Evolutionary conservation across 2,888 invertebrate species (phyloP), one percentile per base, ranked within the genome.

Genomic region (Xestia sexstrigata): DNA sequence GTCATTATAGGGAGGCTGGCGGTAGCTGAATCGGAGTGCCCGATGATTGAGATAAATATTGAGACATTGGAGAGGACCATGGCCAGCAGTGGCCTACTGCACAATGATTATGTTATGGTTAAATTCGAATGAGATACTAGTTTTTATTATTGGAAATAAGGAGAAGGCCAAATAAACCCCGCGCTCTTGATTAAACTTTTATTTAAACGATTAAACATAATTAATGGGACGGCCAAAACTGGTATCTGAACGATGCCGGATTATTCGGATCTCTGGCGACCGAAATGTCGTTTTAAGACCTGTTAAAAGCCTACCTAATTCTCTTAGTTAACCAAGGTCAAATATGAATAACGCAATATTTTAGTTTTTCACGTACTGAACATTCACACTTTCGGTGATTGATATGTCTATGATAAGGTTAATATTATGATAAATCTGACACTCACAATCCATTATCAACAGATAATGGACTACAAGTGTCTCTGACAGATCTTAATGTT

Each of bases 321-420:
- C 20, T 26, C 17, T 45, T 39, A 26, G 17, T 17, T 52, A 26
- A 15, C 15, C 35, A 26, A 39, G n/a, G 11, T 60, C 9, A 30
- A 60, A 20, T 5, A 35, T 30, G 1, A 45, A 45, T 15, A 30
- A 45, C 3, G 6, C 23, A 70, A 9, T 23, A 23, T 23, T 23
- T 42, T 30, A 23, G 30, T 35, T 42, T 42, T 69, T 70, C 70
- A 30, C 42, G 17, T 13, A 42, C 52, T 17, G 5, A 62, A 49
- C 30, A 42, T 63, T 45, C 35, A 45, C 52, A 52, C 30, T 35
- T 65, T 63, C 13, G 1, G 26, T 60, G 35, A 76, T 76, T 6
- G 52, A 65, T 55, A 76, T 42, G 20, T 17, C n/a, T 75, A 62
- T 20, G 69, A 73, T 70, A 70, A 55, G 11, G 17, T 60, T 60